A percentile compares a stretch with the other conserved stretches of the same genome.
phyloP scores from a whole-genome alignment of 2,113 vertebrate species.

The Mesitornis unicolor region DNA sequence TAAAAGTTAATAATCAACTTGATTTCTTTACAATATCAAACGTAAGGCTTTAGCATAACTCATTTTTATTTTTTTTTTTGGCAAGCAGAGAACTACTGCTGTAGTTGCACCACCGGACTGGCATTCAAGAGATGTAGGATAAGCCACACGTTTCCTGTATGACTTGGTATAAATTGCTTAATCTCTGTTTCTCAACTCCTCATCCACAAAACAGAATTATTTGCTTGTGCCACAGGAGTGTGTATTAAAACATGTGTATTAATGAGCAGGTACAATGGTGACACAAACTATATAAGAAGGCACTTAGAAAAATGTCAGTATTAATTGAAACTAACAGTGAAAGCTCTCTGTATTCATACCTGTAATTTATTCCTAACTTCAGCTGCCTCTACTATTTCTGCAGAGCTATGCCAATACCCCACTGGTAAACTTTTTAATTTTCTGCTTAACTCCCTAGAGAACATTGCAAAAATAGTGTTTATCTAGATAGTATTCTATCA shows the following conservation, averaged over 20 bases:
- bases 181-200: slow-evolving; percentile 23
- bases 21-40: not conserved
- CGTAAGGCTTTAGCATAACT: not conserved
- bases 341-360: not conserved
- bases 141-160: slow-evolving; percentile 26
- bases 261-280: not conserved
- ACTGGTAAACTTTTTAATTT: not conserved
- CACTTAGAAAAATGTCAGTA: not conserved
- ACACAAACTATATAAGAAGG: not conserved
- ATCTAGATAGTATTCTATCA: not conserved
- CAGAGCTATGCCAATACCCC: not conserved
- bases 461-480: not conserved
- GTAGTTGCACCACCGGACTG: not conserved
- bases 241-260: not conserved
- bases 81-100: not conserved
- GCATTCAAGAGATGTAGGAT: not conserved
- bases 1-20: not conserved
- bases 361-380: not conserved
- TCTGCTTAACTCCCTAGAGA: not conserved
- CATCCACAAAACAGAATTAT: not conserved
- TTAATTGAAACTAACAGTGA: not conserved
- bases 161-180: slow-evolving; percentile 16
- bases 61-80: not conserved
- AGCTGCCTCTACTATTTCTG: not conserved
- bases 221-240: not conserved